phyloP scores from a whole-genome alignment of 1,140 invertebrate genomes.

The Habropoda laboriosa region DNA sequence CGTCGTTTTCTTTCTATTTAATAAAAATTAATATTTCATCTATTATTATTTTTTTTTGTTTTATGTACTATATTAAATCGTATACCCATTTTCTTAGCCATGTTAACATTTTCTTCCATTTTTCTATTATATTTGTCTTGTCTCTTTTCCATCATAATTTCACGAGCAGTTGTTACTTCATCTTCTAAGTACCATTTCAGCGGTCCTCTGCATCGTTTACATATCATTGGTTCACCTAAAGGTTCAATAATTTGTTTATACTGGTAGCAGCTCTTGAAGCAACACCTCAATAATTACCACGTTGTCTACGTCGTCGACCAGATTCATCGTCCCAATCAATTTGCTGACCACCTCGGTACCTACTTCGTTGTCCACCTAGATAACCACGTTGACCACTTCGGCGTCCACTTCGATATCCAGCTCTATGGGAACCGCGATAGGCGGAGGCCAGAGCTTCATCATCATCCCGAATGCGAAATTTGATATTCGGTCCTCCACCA shows the following conservation, averaged over 20 bases:
- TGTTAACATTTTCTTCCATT: constrained; percentile 50
- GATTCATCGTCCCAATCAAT: constrained; percentile 27
- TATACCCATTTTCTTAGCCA: constrained; percentile 50
- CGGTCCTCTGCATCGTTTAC: constrained; percentile 63
- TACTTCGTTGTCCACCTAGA: background rate
- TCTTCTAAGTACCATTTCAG: constrained; percentile 70
- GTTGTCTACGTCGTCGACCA: background rate
- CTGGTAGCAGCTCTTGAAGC: background rate
- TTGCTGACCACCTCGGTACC: constrained; percentile 7
- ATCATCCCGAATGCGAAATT: constrained; percentile 64
- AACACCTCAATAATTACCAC: background rate
- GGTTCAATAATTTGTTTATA: background rate
- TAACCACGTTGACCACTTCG: background rate
- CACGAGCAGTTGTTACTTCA: constrained; percentile 65
- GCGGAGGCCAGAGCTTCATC: background rate
- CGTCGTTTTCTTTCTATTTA: constrained; percentile 21
- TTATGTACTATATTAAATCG: background rate
- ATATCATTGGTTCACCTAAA: constrained; percentile 25
- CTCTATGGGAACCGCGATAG: constrained; percentile 13
- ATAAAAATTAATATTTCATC: background rate
- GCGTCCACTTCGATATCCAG: background rate
- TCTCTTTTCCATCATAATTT: constrained; percentile 50
- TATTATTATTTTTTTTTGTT: background rate
- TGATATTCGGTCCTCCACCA: constrained; percentile 64
- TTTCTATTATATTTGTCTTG: constrained; percentile 38